Conservation (phyloP, 2,888 invertebrate genomes). For the Galerucella pusilla region DNA sequence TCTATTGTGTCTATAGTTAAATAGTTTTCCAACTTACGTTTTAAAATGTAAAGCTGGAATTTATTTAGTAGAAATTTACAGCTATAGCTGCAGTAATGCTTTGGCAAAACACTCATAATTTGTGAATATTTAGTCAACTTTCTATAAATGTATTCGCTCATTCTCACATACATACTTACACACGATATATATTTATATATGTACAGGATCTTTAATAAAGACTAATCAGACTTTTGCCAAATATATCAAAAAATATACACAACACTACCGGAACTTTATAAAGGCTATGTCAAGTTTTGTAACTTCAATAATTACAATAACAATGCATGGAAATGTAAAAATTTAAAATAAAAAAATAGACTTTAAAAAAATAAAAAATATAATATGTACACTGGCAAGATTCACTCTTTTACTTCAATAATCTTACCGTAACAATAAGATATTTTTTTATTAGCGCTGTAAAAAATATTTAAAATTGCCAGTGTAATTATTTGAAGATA, state of each 20-base stretch:
- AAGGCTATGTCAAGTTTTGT: not conserved
- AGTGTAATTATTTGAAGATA: constrained; percentile 11
- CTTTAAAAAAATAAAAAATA: not conserved
- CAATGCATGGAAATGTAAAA: not conserved
- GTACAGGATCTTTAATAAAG: constrained; percentile 36
- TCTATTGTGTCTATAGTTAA: not conserved
- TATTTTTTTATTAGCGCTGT: not conserved
- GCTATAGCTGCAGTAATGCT: constrained; percentile 19
- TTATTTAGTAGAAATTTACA: constrained; percentile 13
- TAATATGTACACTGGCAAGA: not conserved
- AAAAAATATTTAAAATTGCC: not conserved
- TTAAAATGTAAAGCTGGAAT: not conserved
- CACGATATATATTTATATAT: constrained; percentile 26
- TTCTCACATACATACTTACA: constrained; percentile 29
- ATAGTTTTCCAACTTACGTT: not conserved
- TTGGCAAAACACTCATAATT: constrained; percentile 32
- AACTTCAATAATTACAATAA: constrained; percentile 3
- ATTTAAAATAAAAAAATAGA: not conserved
- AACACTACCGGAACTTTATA: constrained; percentile 9
- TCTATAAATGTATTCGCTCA: constrained; percentile 27
- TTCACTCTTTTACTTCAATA: not conserved
- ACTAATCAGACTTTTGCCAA: constrained; percentile 29
- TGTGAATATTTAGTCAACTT: constrained; percentile 22
- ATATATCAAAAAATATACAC: constrained; percentile 9
- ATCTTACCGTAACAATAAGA: not conserved